These are phyloP conservation scores for Pegoplata infirma DNA, from an alignment of 2,888 invertebrate species.

Conservation along the genomic window DNA sequence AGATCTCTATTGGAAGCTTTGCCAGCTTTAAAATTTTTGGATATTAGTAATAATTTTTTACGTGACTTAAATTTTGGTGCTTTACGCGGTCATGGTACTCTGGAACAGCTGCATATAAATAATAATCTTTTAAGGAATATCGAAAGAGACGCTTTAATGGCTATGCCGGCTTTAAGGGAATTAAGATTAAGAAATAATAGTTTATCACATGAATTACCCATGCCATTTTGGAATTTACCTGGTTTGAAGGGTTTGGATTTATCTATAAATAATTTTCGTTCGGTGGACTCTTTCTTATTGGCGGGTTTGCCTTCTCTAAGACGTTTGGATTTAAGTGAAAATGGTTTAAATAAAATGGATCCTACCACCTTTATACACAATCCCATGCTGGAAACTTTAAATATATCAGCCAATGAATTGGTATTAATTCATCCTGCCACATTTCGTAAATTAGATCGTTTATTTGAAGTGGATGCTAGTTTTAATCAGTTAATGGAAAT, in stretches of 20 bases:
- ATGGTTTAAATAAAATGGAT: conserved; percentile 84
- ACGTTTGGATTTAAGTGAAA: conserved; percentile 87
- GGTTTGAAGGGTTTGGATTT: conserved; percentile 90
- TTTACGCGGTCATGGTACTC: conserved; percentile 86
- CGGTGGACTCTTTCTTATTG: conserved; percentile 85
- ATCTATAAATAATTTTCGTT: conserved; percentile 85
- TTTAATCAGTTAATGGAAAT: conserved; percentile 86
- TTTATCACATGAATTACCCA: conserved; percentile 84
- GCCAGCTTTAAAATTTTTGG: conserved; percentile 87
- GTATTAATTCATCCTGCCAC: conserved; percentile 86
- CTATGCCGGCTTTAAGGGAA: conserved; percentile 90
- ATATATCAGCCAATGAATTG: conserved; percentile 87
- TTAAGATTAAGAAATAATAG: conserved; percentile 91
- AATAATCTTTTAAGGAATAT: conserved; percentile 87
- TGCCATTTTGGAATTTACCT: conserved; percentile 91
- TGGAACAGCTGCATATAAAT: conserved; percentile 89
- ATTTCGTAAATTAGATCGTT: conserved; percentile 85
- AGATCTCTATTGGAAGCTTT: conserved; percentile 87
- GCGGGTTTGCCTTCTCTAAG: conserved; percentile 87
- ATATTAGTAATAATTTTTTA: conserved; percentile 87
- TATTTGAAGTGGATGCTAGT: conserved; percentile 89
- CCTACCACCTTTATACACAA: conserved; percentile 86
- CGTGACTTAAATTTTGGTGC: conserved; percentile 88
- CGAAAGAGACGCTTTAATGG: conserved; percentile 88
- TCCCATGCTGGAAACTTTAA: conserved; percentile 86